Evolutionary conservation across 2,888 invertebrate species (phyloP).

Genomic region (Choristoneura rosaceana): DNA sequence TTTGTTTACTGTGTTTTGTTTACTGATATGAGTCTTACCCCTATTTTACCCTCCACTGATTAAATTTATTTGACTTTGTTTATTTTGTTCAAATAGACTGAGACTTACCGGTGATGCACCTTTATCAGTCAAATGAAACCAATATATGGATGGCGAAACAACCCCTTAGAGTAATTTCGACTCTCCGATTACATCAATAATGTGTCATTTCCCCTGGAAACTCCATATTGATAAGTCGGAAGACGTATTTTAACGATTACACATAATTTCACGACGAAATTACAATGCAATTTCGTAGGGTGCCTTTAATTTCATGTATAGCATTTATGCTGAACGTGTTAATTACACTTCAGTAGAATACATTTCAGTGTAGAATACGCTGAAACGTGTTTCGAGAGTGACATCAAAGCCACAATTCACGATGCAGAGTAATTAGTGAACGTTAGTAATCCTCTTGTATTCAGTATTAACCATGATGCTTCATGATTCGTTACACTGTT

Average conservation of each 20-base stretch:
- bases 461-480: background rate
- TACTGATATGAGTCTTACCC: no score
- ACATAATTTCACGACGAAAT: background rate
- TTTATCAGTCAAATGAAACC: no score
- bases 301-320: conserved; percentile 1
- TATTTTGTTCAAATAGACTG: no score
- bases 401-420: conserved; percentile 38
- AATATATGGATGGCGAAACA: no score
- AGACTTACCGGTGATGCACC: no score
- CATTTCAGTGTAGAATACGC: conserved; percentile 17
- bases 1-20: no score
- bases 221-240: background rate
- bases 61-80: no score
- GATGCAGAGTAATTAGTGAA: conserved; percentile 33
- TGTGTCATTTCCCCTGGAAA: background rate
- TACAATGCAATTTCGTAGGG: background rate
- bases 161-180: background rate
- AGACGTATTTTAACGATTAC: background rate
- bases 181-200: background rate
- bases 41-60: no score
- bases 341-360: conserved; percentile 21
- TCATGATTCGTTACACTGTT: background rate
- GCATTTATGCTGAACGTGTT: conserved; percentile 13
- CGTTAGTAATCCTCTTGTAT: conserved; percentile 23
- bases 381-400: conserved; percentile 22